Evolutionary conservation across 1,140 invertebrate species (phyloP).

Genomic region (Hesperophylax magnus): DNA sequence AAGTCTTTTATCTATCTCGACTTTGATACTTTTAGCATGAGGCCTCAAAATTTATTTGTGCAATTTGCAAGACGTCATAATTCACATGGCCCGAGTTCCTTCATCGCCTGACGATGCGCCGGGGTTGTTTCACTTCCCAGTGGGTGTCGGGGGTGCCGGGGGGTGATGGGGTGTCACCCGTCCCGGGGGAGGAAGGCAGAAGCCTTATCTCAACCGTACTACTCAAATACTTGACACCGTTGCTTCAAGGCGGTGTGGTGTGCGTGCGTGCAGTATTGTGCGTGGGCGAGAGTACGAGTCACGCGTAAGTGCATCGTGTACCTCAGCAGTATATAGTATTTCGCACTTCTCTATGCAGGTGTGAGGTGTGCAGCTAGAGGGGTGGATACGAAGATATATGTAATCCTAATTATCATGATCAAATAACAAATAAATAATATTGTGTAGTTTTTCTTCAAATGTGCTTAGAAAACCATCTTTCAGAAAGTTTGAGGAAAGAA

Average conservation of each 20-base stretch:
- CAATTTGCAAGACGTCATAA: constrained; percentile 37
- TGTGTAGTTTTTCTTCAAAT: too few relatives aligned
- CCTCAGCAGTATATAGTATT: too few relatives aligned
- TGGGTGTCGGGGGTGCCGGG: too few relatives aligned
- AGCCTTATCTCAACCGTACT: constrained; percentile 55
- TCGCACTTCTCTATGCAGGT: too few relatives aligned
- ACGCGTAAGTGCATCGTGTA: neutral
- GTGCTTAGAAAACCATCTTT: too few relatives aligned
- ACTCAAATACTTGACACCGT: constrained; percentile 56
- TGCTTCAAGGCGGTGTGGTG: constrained; percentile 35
- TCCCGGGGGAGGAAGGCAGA: constrained; percentile 19
- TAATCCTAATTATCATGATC: too few relatives aligned
- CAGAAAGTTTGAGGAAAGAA: too few relatives aligned
- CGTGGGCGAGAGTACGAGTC: constrained; percentile 23
- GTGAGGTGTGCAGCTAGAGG: neutral
- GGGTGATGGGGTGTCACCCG: neutral
- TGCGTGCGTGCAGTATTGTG: constrained; percentile 44
- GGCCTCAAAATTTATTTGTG: neutral
- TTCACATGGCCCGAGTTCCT: neutral
- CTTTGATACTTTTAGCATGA: too few relatives aligned
- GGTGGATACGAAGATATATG: neutral
- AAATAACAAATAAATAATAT: too few relatives aligned
- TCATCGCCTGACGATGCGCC: constrained; percentile 22
- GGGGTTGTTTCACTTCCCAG: neutral
- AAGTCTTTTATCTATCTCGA: too few relatives aligned